A percentile compares a stretch with the other conserved stretches of the same genome.
phyloP scores from a whole-genome alignment of 2,797 vertebrate genomes.

The Acestrorhynchus altus region DNA sequence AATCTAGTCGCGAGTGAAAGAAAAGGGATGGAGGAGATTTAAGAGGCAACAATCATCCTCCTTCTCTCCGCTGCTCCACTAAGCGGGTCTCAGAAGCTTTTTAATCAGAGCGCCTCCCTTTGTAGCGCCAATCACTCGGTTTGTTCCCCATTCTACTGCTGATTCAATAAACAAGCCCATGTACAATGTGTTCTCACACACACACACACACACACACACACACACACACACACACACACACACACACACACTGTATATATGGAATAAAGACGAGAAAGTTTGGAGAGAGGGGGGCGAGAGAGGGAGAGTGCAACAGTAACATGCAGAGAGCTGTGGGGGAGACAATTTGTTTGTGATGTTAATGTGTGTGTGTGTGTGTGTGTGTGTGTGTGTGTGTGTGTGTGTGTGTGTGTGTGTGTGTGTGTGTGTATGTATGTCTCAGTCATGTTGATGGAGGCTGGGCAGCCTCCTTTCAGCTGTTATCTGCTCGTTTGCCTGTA shows the following conservation, averaged over 20 bases:
- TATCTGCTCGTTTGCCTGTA: too few species aligned
- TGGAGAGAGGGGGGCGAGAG: neutral
- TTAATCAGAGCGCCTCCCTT: conserved; percentile 76
- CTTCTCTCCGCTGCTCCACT: conserved; percentile 70
- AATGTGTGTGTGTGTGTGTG: neutral
- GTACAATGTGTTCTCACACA: conserved; percentile 52
- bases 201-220: conserved; percentile 36
- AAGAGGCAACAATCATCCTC: conserved; percentile 72
- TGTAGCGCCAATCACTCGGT: conserved; percentile 71
- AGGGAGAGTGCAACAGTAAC: neutral
- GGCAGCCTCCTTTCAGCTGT: too few species aligned
- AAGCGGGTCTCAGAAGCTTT: conserved; percentile 75
- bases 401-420: too few species aligned
- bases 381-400: neutral
- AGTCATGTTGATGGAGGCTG: too few species aligned
- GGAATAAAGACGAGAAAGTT: neutral
- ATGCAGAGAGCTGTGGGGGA: neutral
- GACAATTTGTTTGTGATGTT: conserved; percentile 26
- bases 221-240: conserved; percentile 32
- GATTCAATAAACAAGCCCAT: conserved; percentile 72
- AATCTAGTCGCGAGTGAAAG: conserved; percentile 67
- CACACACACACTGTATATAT: too few species aligned
- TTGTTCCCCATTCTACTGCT: conserved; percentile 67
- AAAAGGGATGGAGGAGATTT: conserved; percentile 63
- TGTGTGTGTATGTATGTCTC: too few species aligned